phyloP scores from a whole-genome alignment of 2,888 invertebrate species.

The Drosophila limbata region DNA sequence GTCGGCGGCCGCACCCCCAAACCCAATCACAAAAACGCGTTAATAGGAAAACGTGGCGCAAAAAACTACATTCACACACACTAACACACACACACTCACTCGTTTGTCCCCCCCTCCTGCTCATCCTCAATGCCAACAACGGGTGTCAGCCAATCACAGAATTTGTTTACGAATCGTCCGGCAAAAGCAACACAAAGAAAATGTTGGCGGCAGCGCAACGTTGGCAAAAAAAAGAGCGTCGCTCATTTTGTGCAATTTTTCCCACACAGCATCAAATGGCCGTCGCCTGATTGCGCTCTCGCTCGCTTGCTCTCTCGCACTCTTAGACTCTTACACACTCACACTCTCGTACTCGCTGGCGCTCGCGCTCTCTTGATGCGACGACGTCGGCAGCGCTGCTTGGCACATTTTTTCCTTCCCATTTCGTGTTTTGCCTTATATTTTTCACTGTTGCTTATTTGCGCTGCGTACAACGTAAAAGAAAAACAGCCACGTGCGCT shows the following conservation, averaged over 20 bases:
- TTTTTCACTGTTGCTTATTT: conserved; percentile 73
- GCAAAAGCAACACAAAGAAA: conserved; percentile 82
- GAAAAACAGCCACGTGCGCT: conserved; percentile 67
- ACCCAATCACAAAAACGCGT: conserved; percentile 83
- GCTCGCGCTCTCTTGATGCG: conserved; percentile 36
- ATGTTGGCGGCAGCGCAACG: conserved; percentile 55
- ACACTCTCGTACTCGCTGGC: conserved; percentile 1
- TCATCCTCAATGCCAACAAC: conserved; percentile 31
- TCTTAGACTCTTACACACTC: conserved; percentile 22
- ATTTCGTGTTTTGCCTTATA: conserved; percentile 36
- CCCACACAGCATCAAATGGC: conserved; percentile 60
- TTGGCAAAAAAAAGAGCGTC: conserved; percentile 49
- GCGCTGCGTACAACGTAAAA: conserved; percentile 50
- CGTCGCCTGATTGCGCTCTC: conserved; percentile 44
- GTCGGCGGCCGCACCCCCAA: conserved; percentile 68
- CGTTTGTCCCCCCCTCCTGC: conserved; percentile 8
- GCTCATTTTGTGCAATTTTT: conserved; percentile 67
- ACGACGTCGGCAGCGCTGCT: conserved; percentile 39
- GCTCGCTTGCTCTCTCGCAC: conserved; percentile 33
- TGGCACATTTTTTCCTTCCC: conserved; percentile 71
- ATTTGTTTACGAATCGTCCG: conserved; percentile 83
- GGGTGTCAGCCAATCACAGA: conserved; percentile 81
- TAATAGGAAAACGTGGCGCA: conserved; percentile 81
- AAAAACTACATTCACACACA: conserved; percentile 70
- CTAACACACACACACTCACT: conserved; percentile 15